Base-by-base conservation (phyloP, 2,888 invertebrate genomes). In the Pherbina coryleti region DNA sequence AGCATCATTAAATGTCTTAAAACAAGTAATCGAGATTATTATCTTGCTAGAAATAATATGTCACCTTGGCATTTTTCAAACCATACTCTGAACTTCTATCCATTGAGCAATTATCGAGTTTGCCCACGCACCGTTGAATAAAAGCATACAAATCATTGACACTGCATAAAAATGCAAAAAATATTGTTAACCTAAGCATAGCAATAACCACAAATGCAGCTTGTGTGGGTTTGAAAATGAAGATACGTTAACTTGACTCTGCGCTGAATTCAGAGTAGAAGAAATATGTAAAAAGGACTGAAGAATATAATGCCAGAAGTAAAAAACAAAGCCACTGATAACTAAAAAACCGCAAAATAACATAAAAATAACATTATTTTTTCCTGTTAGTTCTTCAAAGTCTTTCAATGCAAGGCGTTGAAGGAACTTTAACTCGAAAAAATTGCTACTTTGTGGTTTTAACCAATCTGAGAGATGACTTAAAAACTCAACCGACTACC, bases 111-210 rank as follows among this genome's bases (percentile, higher is more conserved):
- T 44, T 44, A 11, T 44, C 44, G 2, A 44, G 44, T 44, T 44
- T 44, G 44, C 44, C 44, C 44, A 44, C 44, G 44, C 44, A 44
- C 3, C 55, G 57, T 60, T 1, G 25, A 60, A 25, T 25, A 22
- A 22, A 60, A 28, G 22, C 25, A 22, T 55, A 5, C 9, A 60
- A 60, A 60, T 11, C 57, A 25, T 60, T 60, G 57, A 66, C 34
- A 66, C 28, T 51, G 55, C 70, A 71, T 71, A 55, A 71, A 71
- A 53, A 31, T 51, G 55, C 5, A 71, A 71, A 44, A 44, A 71
- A 51, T 31, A 53, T 53, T 51, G 51, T 25, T 66, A 31, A 53
- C n/a, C 22, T 14, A 17, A 53, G 34, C 70, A 53, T 19, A 44
- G 28, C 70, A 53, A 25, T 28, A 53, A 71, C 25, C 44, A 19